Base-by-base conservation (phyloP, 2,888 invertebrate genomes). In the Drosophila nr. fundita region DNA sequence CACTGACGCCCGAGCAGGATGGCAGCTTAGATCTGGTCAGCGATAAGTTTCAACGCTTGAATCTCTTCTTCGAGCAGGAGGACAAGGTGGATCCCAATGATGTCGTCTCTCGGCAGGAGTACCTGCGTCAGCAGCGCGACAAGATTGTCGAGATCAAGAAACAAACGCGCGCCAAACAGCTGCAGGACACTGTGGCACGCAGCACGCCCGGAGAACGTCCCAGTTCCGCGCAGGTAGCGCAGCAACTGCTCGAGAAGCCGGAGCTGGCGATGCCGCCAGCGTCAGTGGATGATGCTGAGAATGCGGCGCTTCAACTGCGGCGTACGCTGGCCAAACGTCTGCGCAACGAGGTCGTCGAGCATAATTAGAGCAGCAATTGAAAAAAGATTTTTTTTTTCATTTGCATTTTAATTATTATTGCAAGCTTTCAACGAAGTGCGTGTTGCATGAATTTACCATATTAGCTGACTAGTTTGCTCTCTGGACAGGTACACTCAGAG, bases 81-180 rank as follows among this genome's bases (percentile, higher is more conserved):
- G 75, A 77, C 27, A 69, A 94, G 93, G 92, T 94, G 42, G 93
- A 94, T 83, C 93, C 94, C 29, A 94, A 94, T 67, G 98, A 98
- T 81, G 93, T 98, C 54, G 95, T 95, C 73, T 95, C 95, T 66
- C 95, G 99, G 0, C 97, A 98, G 89, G 96, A 96, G 78, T 99
- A 98, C 92, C 94, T 99, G 66, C 95, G 96, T 62, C 95, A 96
- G 71, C 98, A 99, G 91, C 95, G 99, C 30, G 99, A 99, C 92
- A 98, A 98, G 91, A 94, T 99, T 61, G 94, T 99, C 50, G 97
- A 97, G 27, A 94, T 98, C 90, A 99, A 99, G 93, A 97, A 97
- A 90, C 96, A 97, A 91, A 98, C 97, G 29, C 95, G 99, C 27
- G 96, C 97, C 90, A 96, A 96, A 82, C 95, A 97, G 91, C 94